Evolutionary conservation across 2,888 invertebrate species (phyloP), one percentile per base, ranked within the genome.

Genomic region (Drosophila mimetica): DNA sequence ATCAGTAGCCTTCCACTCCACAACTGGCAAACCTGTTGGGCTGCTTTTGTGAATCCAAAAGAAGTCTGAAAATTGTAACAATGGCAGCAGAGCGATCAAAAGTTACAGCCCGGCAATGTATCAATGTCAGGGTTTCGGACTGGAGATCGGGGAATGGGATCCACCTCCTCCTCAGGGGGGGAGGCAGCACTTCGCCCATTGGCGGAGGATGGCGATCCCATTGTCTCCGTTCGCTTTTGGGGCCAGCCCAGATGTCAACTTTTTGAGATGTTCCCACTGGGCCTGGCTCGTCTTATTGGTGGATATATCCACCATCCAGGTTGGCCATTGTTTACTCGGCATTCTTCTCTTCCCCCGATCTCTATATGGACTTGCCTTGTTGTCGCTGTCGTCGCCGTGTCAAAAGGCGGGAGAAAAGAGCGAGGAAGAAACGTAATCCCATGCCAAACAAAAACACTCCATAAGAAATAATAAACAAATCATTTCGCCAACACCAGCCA

Each of bases 401-500:
- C 79, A 79, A 72, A 51, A 41, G 9, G 11, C 18, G n/a, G 28
- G n/a, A n/a, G 22, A 44, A 34, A 48, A 20, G n/a, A 2, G 55
- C 34, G 36, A 28, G 28, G 36, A 25, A 28, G 52, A 70, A 39
- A 74, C 72, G 83, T 70, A 79, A 80, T 86, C 78, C 76, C 72
- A 77, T 75, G 76, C 87, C 86, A 78, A 82, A 83, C 76, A 83
- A 87, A 84, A 89, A 83, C 89, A 89, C 89, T 89, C 85, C 83
- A 88, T 87, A 77, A 87, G 76, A 69, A 74, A 86, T 76, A 86
- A 86, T 88, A 86, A 86, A 87, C 85, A 86, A 87, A 85, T 85
- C 87, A 78, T 76, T 65, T 66, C 47, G 53, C 55, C 46, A 67
- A 44, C 67, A 28, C 66, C 59, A 28, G 16, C 37, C 47, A 50